phyloP scores from a whole-genome alignment of 2,113 vertebrate species.

The Alosa alosa region DNA sequence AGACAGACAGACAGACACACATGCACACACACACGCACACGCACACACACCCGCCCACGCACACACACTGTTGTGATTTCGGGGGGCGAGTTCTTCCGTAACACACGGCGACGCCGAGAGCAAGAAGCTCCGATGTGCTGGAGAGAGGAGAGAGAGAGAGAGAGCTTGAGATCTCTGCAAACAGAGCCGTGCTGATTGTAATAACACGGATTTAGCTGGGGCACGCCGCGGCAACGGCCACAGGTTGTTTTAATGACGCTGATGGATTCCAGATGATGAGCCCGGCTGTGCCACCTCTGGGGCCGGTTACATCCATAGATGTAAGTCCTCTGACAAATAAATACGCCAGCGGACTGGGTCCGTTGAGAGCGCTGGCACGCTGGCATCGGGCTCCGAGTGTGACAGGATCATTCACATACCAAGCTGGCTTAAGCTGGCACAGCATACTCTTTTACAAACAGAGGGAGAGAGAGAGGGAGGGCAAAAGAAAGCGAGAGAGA shows the following conservation, averaged over 20 bases:
- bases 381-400: no score
- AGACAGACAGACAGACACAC: background rate
- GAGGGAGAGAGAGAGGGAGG: constrained; percentile 16
- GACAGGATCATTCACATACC: constrained; percentile 30
- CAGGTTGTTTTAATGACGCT: constrained; percentile 5
- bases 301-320: background rate
- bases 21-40: background rate
- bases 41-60: background rate
- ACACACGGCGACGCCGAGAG: no score
- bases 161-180: no score
- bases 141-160: no score
- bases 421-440: constrained; percentile 43
- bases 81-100: no score
- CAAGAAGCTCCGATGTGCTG: no score
- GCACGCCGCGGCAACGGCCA: background rate
- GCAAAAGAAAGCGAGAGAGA: background rate
- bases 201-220: background rate
- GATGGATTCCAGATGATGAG: background rate
- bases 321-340: background rate
- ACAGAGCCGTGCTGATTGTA: background rate
- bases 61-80: background rate
- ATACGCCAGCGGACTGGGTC: background rate
- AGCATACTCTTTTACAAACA: constrained; percentile 24
- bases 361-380: background rate
- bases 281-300: background rate